phyloP scores from a whole-genome alignment of 2,113 vertebrate species.

The Macaca mulatta region DNA sequence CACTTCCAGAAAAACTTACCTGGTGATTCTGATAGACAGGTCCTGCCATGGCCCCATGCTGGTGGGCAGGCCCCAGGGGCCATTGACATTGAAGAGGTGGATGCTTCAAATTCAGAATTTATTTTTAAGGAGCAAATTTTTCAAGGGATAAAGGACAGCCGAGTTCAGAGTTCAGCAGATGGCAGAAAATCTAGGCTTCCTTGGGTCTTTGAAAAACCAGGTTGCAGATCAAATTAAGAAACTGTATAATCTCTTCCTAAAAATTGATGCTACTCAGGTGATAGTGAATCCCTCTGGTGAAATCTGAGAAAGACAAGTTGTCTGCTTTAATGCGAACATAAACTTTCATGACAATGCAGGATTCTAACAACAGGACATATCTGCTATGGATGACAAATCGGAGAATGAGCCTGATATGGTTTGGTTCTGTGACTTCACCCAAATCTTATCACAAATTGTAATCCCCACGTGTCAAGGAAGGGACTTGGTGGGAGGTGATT shows the following conservation, averaged over 20 bases:
- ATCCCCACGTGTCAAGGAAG: too few relatives aligned
- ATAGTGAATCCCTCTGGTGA: too few relatives aligned
- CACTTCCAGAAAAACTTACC: constrained; percentile 96
- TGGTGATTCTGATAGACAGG: constrained; percentile 98
- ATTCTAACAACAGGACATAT: constrained; percentile 97
- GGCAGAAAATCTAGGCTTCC: constrained; percentile 98
- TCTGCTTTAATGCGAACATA: constrained; percentile 99
- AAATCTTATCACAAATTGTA: too few relatives aligned
- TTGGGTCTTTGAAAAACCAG: constrained; percentile 93
- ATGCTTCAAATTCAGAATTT: constrained; percentile 92
- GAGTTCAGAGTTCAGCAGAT: constrained; percentile 88
- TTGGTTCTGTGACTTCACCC: too few relatives aligned
- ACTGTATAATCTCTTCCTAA: too few relatives aligned
- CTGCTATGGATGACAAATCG: constrained; percentile 96
- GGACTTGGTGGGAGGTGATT: too few relatives aligned
- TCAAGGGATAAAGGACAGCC: constrained; percentile 92
- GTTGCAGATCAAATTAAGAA: constrained; percentile 74
- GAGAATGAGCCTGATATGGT: constrained; percentile 89
- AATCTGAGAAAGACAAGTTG: constrained; percentile 84
- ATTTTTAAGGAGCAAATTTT: constrained; percentile 99
- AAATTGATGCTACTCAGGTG: too few relatives aligned
- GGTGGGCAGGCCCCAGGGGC: constrained; percentile 97
- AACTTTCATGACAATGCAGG: constrained; percentile 99
- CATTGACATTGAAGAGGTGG: constrained; percentile 97
- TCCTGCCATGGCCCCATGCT: constrained; percentile 94